Base-by-base conservation (phyloP, 92 coral and sea anemone species). In the Bergia puertoricense region DNA sequence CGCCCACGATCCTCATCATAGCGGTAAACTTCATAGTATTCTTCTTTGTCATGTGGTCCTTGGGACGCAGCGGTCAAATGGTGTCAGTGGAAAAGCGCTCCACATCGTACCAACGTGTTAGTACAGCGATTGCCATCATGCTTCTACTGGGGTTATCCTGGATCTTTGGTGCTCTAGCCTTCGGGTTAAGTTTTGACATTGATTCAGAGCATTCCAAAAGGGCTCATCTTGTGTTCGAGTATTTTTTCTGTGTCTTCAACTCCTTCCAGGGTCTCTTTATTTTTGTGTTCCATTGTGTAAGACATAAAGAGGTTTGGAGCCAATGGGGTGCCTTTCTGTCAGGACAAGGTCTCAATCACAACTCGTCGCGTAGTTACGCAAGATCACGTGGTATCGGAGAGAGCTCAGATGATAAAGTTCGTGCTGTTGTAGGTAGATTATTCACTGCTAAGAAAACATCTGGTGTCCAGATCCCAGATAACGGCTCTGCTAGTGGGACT, bases 221-320 rank as follows among this genome's bases (percentile, higher is more conserved):
- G 59, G 94, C 96, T 20, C 95, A 95, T 45, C 88, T 95, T 6
- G 92, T 85, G 65, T 94, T 97, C 73, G 97, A 97, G 76, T 97
- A 97, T 72, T 85, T 97, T 42, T 97, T 97, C 92, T 95, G 97
- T 39, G 91, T 97, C 73, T 95, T 97, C 51, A 97, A 97, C 92
- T 97, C 99, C 23, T 86, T 97, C 20, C 99, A 97, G 89, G 99
- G 99, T 0, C 89, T 95, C 59, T 92, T 96, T 48, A 97, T 97
- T 22, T 97, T 97, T 68, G 85, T 92, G 82, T 95, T 97, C 74
- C 99, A 97, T 66, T 97, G 99, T 77, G 86, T 90, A 11, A 89
- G 99, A 20, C 96, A 94, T 54, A 88, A 85, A 68, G 99, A 97
- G 71, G 99, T 97, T 30, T 91, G 98, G 9, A 90, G 89, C 43